These are phyloP conservation scores for Zeus faber DNA, from an alignment of 2,113 vertebrate genomes.

Conservation along the genomic window DNA sequence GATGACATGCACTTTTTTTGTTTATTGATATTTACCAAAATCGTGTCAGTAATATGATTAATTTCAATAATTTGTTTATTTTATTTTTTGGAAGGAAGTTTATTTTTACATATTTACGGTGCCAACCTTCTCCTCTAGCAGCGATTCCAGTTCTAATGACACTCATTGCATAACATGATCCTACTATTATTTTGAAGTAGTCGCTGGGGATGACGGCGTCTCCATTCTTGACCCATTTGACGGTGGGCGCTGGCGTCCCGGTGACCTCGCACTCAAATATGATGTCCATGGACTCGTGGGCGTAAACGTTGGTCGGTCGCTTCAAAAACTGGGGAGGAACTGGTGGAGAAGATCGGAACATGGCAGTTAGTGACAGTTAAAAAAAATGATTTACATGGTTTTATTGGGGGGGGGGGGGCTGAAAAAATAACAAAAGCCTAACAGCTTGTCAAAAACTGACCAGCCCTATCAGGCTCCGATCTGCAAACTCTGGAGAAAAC, in stretches of 20 bases:
- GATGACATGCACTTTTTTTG: no score
- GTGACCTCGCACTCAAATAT: conserved; percentile 92
- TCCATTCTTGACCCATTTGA: conserved; percentile 98
- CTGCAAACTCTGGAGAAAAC: conserved; percentile 2
- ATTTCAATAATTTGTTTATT: no score
- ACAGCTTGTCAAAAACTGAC: no score
- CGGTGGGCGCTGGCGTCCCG: conserved; percentile 86
- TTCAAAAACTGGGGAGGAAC: conserved; percentile 86
- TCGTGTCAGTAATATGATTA: no score
- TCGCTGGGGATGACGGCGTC: conserved; percentile 97
- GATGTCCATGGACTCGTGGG: conserved; percentile 95
- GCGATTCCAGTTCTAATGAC: background rate
- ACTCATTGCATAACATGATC: conserved; percentile 37
- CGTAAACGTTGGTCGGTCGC: conserved; percentile 85
- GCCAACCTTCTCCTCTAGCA: no score
- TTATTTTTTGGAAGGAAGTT: no score
- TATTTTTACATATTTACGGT: no score
- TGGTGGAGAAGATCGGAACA: conserved; percentile 54
- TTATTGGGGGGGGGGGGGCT: background rate
- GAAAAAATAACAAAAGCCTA: conserved; percentile 1
- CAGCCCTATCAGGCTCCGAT: background rate
- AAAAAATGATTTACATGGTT: background rate
- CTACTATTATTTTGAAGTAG: conserved; percentile 96
- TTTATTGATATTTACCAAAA: no score
- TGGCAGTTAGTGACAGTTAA: background rate